phyloP scores from a whole-genome alignment of 2,797 vertebrate species.

The Echiichthys vipera region DNA sequence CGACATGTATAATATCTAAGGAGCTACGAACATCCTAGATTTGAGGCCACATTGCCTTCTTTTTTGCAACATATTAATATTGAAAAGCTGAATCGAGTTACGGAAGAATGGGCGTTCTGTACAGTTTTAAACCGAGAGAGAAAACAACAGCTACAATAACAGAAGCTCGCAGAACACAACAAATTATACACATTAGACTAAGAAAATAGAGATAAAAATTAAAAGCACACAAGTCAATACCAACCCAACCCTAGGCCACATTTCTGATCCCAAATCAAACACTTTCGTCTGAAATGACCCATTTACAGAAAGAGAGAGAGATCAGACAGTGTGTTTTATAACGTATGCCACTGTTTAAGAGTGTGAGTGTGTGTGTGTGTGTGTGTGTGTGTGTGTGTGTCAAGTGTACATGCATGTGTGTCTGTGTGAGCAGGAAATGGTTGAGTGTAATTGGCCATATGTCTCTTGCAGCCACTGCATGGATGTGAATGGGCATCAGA shows the following conservation, averaged over 20 bases:
- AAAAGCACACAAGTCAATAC: too few species aligned
- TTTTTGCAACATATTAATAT: too few species aligned
- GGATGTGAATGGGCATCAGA: background rate
- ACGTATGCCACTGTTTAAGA: constrained; percentile 54
- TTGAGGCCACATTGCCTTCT: background rate
- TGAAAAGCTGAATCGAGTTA: too few species aligned
- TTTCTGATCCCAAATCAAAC: background rate
- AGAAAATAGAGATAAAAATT: too few species aligned
- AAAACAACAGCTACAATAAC: too few species aligned
- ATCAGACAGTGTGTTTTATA: constrained; percentile 54
- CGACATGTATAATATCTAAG: background rate
- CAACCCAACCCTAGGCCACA: too few species aligned
- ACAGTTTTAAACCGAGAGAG: too few species aligned
- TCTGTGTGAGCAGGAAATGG: constrained; percentile 39
- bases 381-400: background rate
- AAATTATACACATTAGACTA: too few species aligned
- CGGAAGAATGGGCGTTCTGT: too few species aligned
- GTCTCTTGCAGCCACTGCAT: constrained; percentile 17
- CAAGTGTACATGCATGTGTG: background rate
- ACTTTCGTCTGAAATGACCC: constrained; percentile 57
- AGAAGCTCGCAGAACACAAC: too few species aligned
- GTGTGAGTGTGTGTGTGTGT: constrained; percentile 36
- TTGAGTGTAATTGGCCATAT: constrained; percentile 19
- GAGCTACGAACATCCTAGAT: background rate
- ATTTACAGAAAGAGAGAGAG: constrained; percentile 48